phyloP scores from a whole-genome alignment of 2,888 invertebrate genomes.

The Heliconius aoede region DNA sequence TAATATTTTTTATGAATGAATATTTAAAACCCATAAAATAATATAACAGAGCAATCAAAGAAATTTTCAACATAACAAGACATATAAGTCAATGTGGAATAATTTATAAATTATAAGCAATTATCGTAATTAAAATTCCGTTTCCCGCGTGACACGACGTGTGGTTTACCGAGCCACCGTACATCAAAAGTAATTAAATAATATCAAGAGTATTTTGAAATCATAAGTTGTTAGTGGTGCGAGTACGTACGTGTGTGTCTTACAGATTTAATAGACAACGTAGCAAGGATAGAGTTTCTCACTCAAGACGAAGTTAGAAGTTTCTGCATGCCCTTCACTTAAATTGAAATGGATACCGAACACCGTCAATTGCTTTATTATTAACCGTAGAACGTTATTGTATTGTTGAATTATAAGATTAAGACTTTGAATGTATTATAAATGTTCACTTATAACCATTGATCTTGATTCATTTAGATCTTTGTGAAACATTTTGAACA shows the following conservation, averaged over 20 bases:
- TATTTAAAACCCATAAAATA: background rate
- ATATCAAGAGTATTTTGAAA: conserved; percentile 49
- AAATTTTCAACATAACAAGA: background rate
- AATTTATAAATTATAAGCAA: conserved; percentile 26
- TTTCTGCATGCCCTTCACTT: conserved; percentile 74
- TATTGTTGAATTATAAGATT: conserved; percentile 29
- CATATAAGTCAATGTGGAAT: conserved; percentile 13
- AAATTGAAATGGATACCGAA: conserved; percentile 79
- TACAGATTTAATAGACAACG: conserved; percentile 79
- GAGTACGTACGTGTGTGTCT: conserved; percentile 55
- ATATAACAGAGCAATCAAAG: background rate
- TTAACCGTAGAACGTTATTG: conserved; percentile 65
- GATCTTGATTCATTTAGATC: background rate
- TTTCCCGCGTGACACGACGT: conserved; percentile 37
- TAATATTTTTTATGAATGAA: background rate
- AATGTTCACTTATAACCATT: background rate
- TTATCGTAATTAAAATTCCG: conserved; percentile 38
- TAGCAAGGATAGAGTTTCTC: conserved; percentile 75
- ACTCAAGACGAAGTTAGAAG: conserved; percentile 73
- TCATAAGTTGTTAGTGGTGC: conserved; percentile 46
- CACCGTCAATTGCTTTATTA: conserved; percentile 70
- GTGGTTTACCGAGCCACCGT: conserved; percentile 39
- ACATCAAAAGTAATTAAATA: conserved; percentile 47
- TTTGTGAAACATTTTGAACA: background rate
- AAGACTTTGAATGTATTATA: background rate